Conservation (phyloP, 2,888 invertebrate genomes). For the Drosophila antonietae region DNA sequence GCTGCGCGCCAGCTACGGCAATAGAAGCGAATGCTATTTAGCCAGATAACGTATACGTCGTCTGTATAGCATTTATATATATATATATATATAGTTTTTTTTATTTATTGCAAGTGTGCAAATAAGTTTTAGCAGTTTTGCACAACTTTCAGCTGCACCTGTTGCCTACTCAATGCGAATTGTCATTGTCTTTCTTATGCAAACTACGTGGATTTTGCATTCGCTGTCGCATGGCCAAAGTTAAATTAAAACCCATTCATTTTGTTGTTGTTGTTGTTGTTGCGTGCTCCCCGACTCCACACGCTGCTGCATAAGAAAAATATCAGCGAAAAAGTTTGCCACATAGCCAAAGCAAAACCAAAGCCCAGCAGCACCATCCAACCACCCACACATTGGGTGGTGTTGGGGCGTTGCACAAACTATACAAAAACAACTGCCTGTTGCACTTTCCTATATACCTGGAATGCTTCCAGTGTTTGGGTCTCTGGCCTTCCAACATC, state of each 20-base stretch:
- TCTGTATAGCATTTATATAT: conserved; percentile 15
- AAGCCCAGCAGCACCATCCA: conserved; percentile 8
- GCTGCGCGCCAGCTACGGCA: conserved; percentile 38
- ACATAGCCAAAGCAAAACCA: conserved; percentile 11
- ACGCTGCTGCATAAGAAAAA: conserved; percentile 27
- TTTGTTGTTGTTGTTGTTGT: conserved; percentile 55
- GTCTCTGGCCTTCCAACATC: conserved; percentile 49
- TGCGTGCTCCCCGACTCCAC: conserved; percentile 2
- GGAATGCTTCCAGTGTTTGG: conserved; percentile 51
- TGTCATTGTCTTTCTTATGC: conserved; percentile 51
- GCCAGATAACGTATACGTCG: conserved; percentile 31
- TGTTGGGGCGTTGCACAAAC: conserved; percentile 29
- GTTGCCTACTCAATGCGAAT: conserved; percentile 47
- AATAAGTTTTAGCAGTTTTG: conserved; percentile 2
- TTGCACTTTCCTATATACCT: conserved; percentile 73
- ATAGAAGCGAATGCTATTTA: conserved; percentile 17
- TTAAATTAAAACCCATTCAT: conserved; percentile 68
- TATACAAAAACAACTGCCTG: conserved; percentile 72
- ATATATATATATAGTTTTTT: not conserved
- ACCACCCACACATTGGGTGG: conserved; percentile 21
- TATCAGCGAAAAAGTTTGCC: conserved; percentile 48
- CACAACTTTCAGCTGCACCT: conserved; percentile 46
- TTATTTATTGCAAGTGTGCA: conserved; percentile 10
- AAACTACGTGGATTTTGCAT: conserved; percentile 21
- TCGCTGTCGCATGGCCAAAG: conserved; percentile 58